Evolutionary conservation across 2,113 vertebrate genomes (phyloP).

Genomic region (Artemisiospiza belli): DNA sequence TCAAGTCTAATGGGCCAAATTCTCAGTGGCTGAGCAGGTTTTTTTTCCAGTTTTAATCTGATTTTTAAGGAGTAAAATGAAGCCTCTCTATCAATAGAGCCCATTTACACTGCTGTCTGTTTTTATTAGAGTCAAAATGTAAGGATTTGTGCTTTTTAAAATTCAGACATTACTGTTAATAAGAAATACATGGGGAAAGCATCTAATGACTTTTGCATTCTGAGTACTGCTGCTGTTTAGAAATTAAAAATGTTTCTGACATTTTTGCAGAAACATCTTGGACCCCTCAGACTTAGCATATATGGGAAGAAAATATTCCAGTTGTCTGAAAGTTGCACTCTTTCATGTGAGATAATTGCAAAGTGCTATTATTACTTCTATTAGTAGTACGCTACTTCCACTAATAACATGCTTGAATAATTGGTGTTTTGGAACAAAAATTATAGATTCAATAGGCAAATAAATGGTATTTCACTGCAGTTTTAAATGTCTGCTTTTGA

Average conservation of each 20-base stretch:
- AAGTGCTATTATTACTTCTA: neutral
- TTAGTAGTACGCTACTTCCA: neutral
- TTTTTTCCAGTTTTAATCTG: neutral
- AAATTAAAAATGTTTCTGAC: neutral
- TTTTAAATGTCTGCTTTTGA: neutral
- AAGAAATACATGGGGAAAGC: neutral
- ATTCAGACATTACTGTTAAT: neutral
- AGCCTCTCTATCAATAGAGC: neutral
- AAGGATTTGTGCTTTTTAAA: neutral
- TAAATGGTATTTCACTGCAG: neutral
- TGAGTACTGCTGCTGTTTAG: neutral
- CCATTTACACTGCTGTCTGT: neutral
- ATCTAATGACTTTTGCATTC: neutral
- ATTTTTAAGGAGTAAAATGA: neutral
- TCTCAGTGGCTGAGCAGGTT: neutral
- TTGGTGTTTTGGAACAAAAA: neutral
- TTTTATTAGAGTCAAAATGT: neutral
- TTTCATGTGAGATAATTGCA: neutral
- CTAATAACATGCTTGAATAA: neutral
- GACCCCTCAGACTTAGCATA: neutral
- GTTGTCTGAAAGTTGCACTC: neutral
- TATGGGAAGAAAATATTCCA: neutral
- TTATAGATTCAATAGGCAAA: neutral
- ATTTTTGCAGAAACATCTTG: neutral
- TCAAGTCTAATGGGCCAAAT: neutral